Conservation (phyloP, 2,888 invertebrate species). For the Melanchra persicariae region DNA sequence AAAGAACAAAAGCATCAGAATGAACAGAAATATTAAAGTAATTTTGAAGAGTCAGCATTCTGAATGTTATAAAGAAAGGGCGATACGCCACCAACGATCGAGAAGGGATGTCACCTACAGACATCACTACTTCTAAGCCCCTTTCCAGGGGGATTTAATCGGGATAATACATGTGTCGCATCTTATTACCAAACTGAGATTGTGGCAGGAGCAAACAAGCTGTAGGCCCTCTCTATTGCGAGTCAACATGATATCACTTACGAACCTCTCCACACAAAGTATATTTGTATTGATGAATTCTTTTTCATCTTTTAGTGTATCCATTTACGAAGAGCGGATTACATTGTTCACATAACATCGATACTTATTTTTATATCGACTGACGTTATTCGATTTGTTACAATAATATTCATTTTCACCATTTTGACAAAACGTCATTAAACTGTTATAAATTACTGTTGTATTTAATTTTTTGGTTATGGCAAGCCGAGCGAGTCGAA, state of each 20-base stretch:
- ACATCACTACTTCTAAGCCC: slow-evolving; percentile 86
- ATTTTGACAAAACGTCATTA: slow-evolving; percentile 24
- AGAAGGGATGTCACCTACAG: slow-evolving; percentile 71
- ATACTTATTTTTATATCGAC: slow-evolving; percentile 41
- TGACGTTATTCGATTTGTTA: slow-evolving; percentile 11
- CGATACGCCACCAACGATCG: slow-evolving; percentile 63
- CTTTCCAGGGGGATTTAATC: slow-evolving; percentile 86
- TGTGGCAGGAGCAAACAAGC: slow-evolving; percentile 87
- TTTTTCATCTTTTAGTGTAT: slow-evolving; percentile 79
- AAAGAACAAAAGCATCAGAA: not conserved
- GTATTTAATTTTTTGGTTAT: no score
- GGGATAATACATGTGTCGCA: slow-evolving; percentile 90
- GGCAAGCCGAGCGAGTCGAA: no score
- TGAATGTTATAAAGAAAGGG: slow-evolving; percentile 47
- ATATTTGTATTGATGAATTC: slow-evolving; percentile 84
- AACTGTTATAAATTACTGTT: slow-evolving; percentile 16
- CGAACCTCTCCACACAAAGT: slow-evolving; percentile 81
- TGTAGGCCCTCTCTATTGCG: slow-evolving; percentile 78
- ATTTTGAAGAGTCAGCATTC: slow-evolving; percentile 8
- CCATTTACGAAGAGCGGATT: slow-evolving; percentile 73
- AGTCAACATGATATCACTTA: slow-evolving; percentile 89
- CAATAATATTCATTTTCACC: slow-evolving; percentile 22
- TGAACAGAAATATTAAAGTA: not conserved
- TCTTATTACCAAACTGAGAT: slow-evolving; percentile 90
- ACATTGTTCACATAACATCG: slow-evolving; percentile 46